These are phyloP conservation scores for Martes martes DNA, from an alignment of 2,113 vertebrate genomes.

Conservation along the genomic window DNA sequence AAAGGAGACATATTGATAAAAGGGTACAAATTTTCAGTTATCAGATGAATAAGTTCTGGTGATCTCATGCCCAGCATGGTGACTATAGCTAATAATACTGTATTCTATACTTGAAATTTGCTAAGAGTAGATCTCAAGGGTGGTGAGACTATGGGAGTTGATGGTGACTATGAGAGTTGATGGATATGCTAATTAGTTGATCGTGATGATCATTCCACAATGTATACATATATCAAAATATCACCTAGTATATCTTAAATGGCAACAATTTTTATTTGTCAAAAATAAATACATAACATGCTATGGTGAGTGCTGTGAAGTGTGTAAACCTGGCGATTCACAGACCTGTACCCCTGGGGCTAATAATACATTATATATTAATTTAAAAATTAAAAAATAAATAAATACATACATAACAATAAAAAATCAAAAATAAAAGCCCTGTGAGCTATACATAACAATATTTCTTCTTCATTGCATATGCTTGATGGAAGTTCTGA, in stretches of 20 bases:
- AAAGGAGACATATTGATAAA: background rate
- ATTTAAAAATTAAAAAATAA: background rate
- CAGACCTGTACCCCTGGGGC: too few species aligned
- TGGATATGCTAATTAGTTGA: background rate
- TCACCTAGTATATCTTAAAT: background rate
- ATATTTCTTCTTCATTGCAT: background rate
- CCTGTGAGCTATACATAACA: background rate
- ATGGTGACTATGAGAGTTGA: too few species aligned
- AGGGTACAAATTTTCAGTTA: background rate
- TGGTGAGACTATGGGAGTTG: too few species aligned
- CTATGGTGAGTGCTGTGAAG: too few species aligned
- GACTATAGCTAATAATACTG: background rate
- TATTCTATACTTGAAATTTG: background rate
- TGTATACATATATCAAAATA: background rate
- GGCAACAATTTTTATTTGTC: background rate
- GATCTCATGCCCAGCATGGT: background rate
- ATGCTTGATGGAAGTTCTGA: background rate
- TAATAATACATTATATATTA: too few species aligned
- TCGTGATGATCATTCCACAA: background rate
- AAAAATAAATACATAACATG: background rate
- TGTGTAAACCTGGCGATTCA: too few species aligned
- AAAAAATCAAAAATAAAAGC: background rate
- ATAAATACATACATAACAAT: background rate
- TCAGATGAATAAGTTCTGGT: background rate
- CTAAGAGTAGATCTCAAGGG: background rate